Conservation (phyloP, 35 echinoderm and acorn worm genomes). For the Acanthaster planci region DNA sequence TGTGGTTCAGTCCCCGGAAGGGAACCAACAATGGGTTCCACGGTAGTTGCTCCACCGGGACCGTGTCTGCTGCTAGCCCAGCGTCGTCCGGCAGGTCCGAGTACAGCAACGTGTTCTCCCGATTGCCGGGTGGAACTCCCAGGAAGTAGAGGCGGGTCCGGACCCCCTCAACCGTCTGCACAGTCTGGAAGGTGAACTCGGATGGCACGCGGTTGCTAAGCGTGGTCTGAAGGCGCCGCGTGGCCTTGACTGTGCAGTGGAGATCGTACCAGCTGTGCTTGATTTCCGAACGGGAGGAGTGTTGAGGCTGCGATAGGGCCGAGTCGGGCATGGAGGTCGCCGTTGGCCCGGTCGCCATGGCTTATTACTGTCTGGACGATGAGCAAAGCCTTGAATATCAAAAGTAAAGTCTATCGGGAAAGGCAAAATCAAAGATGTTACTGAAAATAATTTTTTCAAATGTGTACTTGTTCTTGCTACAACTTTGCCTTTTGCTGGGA, state of each 20-base stretch:
- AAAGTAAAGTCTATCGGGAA: no score
- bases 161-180: slow-evolving; percentile 52
- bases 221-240: slow-evolving; percentile 79
- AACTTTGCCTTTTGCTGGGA: no score
- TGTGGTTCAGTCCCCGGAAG: slow-evolving; percentile 71
- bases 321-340: slow-evolving; percentile 50
- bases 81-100: slow-evolving; percentile 46
- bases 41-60: not conserved
- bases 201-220: slow-evolving; percentile 78
- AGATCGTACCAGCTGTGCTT: slow-evolving; percentile 89
- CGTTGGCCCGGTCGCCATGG: slow-evolving; percentile 88
- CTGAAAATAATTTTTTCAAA: no score
- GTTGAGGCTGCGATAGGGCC: slow-evolving; percentile 22
- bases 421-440: no score
- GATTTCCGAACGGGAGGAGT: not conserved
- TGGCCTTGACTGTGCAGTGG: slow-evolving; percentile 79
- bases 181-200: slow-evolving; percentile 80
- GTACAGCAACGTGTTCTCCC: slow-evolving; percentile 94
- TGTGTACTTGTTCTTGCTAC: no score
- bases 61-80: not conserved
- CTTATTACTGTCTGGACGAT: no score
- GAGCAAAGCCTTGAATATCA: no score
- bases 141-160: slow-evolving; percentile 77
- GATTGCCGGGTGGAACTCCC: slow-evolving; percentile 78
- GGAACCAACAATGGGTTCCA: slow-evolving; percentile 93